A percentile compares a stretch with the other conserved stretches of the same genome.
Evolutionary conservation across 2,888 invertebrate genomes (phyloP).

Genomic region (Dasypogon diadema): DNA sequence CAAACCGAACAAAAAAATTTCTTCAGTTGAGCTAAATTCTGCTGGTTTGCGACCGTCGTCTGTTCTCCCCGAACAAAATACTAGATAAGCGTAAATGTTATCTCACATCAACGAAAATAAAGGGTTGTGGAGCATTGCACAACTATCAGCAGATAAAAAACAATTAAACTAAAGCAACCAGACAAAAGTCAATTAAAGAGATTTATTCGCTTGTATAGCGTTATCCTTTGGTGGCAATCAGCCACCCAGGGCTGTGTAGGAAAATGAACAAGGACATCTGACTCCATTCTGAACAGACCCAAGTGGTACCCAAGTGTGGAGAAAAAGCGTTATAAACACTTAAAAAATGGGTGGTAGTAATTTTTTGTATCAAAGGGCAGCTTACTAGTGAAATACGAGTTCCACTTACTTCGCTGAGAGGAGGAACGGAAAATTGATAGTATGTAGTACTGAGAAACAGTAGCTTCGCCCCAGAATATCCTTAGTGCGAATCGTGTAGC

Average conservation of each 20-base stretch:
- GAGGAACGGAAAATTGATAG: not conserved
- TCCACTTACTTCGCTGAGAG: not conserved
- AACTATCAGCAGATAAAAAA: slow-evolving; percentile 35
- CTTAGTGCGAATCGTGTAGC: not conserved
- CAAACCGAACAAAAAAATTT: too few species aligned
- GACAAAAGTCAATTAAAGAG: slow-evolving; percentile 50
- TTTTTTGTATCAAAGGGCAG: slow-evolving; percentile 26
- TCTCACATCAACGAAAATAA: not conserved
- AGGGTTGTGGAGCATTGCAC: not conserved
- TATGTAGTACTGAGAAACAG: not conserved
- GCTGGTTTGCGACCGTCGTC: too few species aligned
- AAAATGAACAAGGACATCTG: slow-evolving; percentile 18
- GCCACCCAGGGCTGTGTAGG: slow-evolving; percentile 20
- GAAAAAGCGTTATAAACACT: slow-evolving; percentile 3
- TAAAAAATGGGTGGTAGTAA: slow-evolving; percentile 31
- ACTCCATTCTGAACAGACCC: not conserved
- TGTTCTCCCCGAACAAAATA: too few species aligned
- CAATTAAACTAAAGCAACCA: slow-evolving; percentile 38
- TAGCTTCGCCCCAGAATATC: not conserved
- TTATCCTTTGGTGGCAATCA: slow-evolving; percentile 51
- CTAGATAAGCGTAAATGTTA: too few species aligned
- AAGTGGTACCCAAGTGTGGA: not conserved
- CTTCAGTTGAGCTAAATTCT: too few species aligned
- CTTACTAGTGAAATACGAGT: slow-evolving; percentile 45
- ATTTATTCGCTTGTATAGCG: slow-evolving; percentile 43